Evolutionary conservation across 1,140 invertebrate genomes (phyloP), one percentile per base, ranked within the genome.

Genomic region (Melanaphis sacchari): DNA sequence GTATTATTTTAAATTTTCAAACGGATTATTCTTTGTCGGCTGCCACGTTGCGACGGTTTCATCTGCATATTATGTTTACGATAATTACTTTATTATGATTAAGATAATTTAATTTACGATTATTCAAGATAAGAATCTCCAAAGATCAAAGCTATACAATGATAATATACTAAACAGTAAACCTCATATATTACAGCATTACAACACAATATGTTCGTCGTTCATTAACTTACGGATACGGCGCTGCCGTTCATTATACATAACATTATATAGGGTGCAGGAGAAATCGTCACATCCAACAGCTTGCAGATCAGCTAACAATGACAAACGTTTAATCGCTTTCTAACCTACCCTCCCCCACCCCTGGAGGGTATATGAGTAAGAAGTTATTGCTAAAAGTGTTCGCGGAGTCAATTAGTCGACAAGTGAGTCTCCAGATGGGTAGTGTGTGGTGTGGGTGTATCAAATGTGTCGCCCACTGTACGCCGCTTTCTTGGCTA

Each of bases 391-490:
- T 36, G 76, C 31, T 21, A 22, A 36, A 24, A 38, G 76, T 21
- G 36, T n/a, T 82, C n/a, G 41, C 38, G 41, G 38, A 46, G 85
- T 88, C 85, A 88, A 88, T 88, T 88, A 88, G 85, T 46, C 24
- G 85, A 31, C n/a, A 66, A 66, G 59, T 66, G 59, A 15, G 59
- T 66, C 31, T 38, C 36, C 36, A 41, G 31, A 88, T 0, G 85
- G 26, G 40, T 21, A 26, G 85, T 88, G 85, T 40, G 85, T 21
- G 40, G 85, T 88, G 85, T 40, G 85, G 85, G 15, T 41, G 85
- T 38, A 66, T n/a, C 22, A n/a, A 26, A 66, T n/a, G 59, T 66
- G 59, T 66, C 85, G 85, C 31, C 7, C 15, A 82, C 76, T 31
- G n/a, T 66, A 88, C 41, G 41, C 43, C 41, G 85, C 43, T 88